Conservation (phyloP, 2,797 vertebrate genomes). For the Muscicapa striata region DNA sequence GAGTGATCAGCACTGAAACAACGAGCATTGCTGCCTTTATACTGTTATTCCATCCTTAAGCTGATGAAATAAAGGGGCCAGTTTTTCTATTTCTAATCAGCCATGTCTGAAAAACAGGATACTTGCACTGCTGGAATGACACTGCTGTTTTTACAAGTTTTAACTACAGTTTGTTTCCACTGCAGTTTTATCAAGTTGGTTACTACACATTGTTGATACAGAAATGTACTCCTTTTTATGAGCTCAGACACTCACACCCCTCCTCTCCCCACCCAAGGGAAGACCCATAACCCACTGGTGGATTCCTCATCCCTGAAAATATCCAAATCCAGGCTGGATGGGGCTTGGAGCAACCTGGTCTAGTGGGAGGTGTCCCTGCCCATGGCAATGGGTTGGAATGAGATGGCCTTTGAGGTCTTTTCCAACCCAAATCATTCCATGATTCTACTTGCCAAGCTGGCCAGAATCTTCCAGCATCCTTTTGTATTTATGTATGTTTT, state of each 20-base stretch:
- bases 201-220: not conserved
- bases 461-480: not conserved
- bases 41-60: constrained; percentile 6
- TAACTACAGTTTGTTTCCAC: constrained; percentile 9
- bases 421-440: not conserved
- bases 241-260: fast-evolving
- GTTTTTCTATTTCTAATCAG: constrained; percentile 40
- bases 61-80: not conserved
- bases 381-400: not conserved
- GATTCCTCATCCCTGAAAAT: not conserved
- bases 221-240: not conserved
- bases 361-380: not conserved
- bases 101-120: constrained; percentile 30
- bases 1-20: not conserved
- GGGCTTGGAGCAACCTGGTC: not conserved
- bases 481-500: not conserved
- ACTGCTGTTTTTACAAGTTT: not conserved
- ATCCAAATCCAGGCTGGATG: not conserved
- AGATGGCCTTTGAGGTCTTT: not conserved
- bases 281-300: not conserved
- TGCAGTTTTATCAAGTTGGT: not conserved
- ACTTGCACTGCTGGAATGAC: constrained; percentile 27
- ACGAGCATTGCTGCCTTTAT: not conserved
- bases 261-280: not conserved
- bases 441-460: not conserved